Conservation (phyloP, 2,888 invertebrate genomes). For the Graphium colonna region DNA sequence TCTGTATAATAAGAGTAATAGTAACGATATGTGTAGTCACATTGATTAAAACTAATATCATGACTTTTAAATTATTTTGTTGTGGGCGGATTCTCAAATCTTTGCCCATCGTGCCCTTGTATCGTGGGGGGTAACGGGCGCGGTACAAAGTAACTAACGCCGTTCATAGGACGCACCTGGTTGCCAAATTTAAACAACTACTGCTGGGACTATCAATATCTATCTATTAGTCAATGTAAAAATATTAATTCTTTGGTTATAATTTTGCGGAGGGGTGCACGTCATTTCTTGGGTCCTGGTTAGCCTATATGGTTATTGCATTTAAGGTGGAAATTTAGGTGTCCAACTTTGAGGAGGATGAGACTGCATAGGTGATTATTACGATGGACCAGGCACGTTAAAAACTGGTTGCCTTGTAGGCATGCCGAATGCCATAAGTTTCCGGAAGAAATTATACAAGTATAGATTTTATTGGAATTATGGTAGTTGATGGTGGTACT, state of each 20-base stretch:
- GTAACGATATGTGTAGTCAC: not conserved
- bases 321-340: not conserved
- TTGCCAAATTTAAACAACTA: not conserved
- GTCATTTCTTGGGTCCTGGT: not conserved
- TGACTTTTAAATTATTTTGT: not conserved
- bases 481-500: too few relatives aligned
- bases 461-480: not conserved
- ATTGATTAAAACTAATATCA: constrained; percentile 2
- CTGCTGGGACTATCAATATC: not conserved
- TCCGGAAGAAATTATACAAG: not conserved
- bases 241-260: not conserved
- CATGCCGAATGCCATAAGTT: not conserved
- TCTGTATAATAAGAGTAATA: not conserved
- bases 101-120: too few relatives aligned
- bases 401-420: too few relatives aligned
- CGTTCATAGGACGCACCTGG: too few relatives aligned
- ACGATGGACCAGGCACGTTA: too few relatives aligned
- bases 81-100: not conserved
- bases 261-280: not conserved
- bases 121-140: too few relatives aligned
- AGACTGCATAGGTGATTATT: too few relatives aligned
- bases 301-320: not conserved
- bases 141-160: too few relatives aligned
- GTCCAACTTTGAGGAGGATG: not conserved
- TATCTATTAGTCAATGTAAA: not conserved